Evolutionary conservation across 2,888 invertebrate species (phyloP), one percentile per base, ranked within the genome.

Genomic region (Myopa testacea): DNA sequence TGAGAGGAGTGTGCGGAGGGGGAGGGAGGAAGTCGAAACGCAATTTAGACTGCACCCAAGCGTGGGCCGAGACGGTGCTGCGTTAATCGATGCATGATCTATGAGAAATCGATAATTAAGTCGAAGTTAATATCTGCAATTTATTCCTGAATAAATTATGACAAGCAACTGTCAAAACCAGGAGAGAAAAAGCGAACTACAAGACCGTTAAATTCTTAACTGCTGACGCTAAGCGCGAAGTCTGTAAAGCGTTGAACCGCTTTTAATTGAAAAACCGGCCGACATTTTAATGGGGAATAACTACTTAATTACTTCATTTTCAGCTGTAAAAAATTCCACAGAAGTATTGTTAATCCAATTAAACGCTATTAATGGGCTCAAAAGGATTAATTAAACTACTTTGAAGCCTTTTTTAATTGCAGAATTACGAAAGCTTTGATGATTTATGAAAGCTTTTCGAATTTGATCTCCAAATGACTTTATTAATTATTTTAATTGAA

Each of bases 21-120:
- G 65, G 14, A 4, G 37, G 14, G 38, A 38, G 34, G 12, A 1
- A 14, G 38, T 0, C 14, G 8, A 16, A 12, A 38, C 7, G 10
- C 16, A n/a, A 1, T 7, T 19, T 45, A 45, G 12, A 34, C 55
- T 4, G 12, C 7, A 50, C 14, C 55, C n/a, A 7, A 10, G 40
- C 50, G 6, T 40, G 55, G 14, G 16, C 12, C 34, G 14, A 6
- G 16, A 1, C 65, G 12, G 40, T 14, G 16, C 65, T 6, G 10
- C 34, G 37, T 65, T 12, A 65, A 65, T 26, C 26, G 14, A 26
- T 62, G 4, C 62, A 26, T 62, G 26, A 62, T 62, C 34, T 45
- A 45, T 62, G 62, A 62, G 26, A 62, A 62, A 62, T 62, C 62
- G 34, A 26, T n/a, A n/a, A 62, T 62, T 62, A 26, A 62, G 62